These are phyloP conservation scores for Alouatta palliata DNA, from an alignment of 2,113 vertebrate genomes.

Conservation along the genomic window DNA sequence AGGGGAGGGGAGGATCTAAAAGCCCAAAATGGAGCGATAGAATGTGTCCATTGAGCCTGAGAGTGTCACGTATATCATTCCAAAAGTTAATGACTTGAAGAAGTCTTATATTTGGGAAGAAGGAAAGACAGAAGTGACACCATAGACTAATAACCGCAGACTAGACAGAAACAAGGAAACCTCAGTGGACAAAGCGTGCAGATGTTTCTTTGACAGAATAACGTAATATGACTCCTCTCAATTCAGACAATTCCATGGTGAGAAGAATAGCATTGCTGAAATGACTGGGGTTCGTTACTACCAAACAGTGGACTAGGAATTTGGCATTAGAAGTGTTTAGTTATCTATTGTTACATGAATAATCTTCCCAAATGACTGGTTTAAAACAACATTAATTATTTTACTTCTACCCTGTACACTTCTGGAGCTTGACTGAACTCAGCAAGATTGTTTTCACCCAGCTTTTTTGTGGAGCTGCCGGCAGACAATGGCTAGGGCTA, in stretches of 20 bases:
- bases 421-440: background rate
- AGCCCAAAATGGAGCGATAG: background rate
- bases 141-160: background rate
- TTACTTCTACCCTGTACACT: background rate
- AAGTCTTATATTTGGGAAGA: background rate
- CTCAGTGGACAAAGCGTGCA: background rate
- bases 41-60: background rate
- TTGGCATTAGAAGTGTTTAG: background rate
- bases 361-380: background rate
- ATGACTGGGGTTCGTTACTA: background rate
- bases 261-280: background rate
- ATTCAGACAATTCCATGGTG: background rate
- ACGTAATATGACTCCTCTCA: background rate
- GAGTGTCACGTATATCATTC: background rate
- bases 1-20: background rate
- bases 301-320: background rate
- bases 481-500: background rate
- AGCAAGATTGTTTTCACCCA: background rate
- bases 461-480: background rate
- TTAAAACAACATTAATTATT: background rate
- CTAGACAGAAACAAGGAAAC: background rate
- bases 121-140: background rate
- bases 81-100: background rate
- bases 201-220: background rate
- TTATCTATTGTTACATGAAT: background rate